Evolutionary conservation across 2,888 invertebrate genomes (phyloP).

Genomic region (Diabrotica balteata): DNA sequence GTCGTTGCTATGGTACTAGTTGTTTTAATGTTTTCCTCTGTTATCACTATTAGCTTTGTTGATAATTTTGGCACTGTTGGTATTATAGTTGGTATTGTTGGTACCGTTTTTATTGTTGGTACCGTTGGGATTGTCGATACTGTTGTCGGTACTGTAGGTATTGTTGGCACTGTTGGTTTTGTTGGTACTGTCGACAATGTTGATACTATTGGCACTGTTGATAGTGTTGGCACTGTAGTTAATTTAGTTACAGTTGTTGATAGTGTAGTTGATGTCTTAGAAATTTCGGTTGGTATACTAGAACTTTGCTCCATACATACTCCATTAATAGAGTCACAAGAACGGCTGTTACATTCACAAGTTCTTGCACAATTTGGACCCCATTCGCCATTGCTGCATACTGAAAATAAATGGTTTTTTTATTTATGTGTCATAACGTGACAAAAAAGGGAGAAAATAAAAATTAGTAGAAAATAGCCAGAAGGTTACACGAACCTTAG

Average conservation of each 20-base stretch:
- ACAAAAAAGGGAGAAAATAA: neutral
- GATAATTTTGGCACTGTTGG: too few species aligned
- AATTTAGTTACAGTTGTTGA: neutral
- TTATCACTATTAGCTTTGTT: too few species aligned
- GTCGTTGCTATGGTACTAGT: too few species aligned
- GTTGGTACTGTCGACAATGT: neutral
- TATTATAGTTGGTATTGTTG: too few species aligned
- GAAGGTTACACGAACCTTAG: too few species aligned
- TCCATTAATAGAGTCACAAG: constrained; percentile 22
- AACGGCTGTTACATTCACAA: constrained; percentile 63
- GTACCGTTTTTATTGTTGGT: too few species aligned
- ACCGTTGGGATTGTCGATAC: too few species aligned
- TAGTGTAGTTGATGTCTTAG: too few species aligned
- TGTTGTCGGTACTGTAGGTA: neutral
- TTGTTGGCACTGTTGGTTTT: neutral
- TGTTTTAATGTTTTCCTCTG: too few species aligned
- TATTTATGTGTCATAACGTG: neutral
- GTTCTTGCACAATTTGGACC: constrained; percentile 75
- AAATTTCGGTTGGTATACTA: neutral
- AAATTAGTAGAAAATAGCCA: constrained; percentile 7
- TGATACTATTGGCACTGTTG: neutral
- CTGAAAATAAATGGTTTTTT: constrained; percentile 5
- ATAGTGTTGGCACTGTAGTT: neutral
- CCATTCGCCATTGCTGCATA: constrained; percentile 69
- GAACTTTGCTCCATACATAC: constrained; percentile 2